phyloP scores from a whole-genome alignment of 2,113 vertebrate genomes.

The Mellivora capensis region DNA sequence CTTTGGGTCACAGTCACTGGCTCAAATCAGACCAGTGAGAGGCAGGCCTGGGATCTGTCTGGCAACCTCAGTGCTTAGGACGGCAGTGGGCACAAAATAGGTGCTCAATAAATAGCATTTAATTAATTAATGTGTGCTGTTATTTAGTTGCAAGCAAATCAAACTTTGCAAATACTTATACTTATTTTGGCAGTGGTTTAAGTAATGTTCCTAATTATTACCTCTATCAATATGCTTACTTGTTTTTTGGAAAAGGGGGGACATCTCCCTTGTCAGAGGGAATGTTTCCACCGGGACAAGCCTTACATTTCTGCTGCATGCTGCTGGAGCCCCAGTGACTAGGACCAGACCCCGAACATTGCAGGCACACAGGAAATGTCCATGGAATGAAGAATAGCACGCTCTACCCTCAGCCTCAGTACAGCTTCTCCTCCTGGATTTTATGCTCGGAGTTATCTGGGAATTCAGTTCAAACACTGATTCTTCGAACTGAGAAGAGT shows the following conservation, averaged over 20 bases:
- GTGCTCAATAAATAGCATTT: background rate
- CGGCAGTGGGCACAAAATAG: background rate
- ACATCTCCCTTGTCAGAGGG: no score
- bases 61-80: background rate
- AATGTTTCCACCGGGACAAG: background rate
- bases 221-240: background rate
- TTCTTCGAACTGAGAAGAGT: background rate
- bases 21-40: background rate
- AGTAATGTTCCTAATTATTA: background rate
- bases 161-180: background rate
- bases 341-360: background rate
- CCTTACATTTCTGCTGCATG: background rate
- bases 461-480: background rate
- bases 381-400: no score
- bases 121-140: no score
- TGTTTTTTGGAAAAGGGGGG: background rate
- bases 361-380: background rate
- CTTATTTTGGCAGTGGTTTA: background rate
- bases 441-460: background rate
- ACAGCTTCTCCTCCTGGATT: background rate
- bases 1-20: background rate
- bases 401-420: no score
- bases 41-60: background rate
- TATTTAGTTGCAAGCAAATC: background rate
- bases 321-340: rapidly evolving